Base-by-base conservation (phyloP, 1,140 invertebrate species). In the Plectus sambesii region DNA sequence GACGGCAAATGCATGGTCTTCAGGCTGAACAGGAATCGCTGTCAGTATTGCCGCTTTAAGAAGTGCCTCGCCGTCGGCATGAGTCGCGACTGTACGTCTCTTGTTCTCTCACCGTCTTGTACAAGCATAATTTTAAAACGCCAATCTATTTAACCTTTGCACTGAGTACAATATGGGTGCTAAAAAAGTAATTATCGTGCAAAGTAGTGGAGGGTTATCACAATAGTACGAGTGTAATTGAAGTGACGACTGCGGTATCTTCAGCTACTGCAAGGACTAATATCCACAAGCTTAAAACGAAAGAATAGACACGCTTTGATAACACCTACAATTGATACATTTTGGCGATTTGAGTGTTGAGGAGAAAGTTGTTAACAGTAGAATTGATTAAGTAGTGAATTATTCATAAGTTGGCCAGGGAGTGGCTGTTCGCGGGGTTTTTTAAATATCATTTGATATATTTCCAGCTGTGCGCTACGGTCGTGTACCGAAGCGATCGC, bases 41-140 rank as follows among this genome's bases (percentile, higher is more conserved):
- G 92, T 75, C 92, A 97, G 73, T 94, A 87, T 73, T 97, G 90
- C 77, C 80, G 92, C 61, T 96, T 97, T 74, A 92, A 90, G 74
- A 97, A 97, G 82, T 96, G 92, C 74, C 77, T 96, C 33, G 84
- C 87, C 30, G 89, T 93, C 60, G 90, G 54, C 20, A 56, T 56
- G 54, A 42, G 51, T 24, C 51, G 46, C 43, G 54, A 56, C 53
- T 56, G 54, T 56, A 24, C 41, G 54, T 41, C 30, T 30, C 12
- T 17, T 9, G 3, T 15, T 55, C 51, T 56, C 52, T 8, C 19
- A 4, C 5, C 6, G 12, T 22, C 33, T 54, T 38, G n/a, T 55
- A 26, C 26, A 35, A 9, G 33, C 24, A 45, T 42, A 53, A 52
- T 20, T 4, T 6, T 48, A 40, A 9, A 42, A 30, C 22, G 26